These are phyloP conservation scores for Deladenus siricidicola DNA, from an alignment of 2,888 invertebrate genomes.

Conservation along the genomic window DNA sequence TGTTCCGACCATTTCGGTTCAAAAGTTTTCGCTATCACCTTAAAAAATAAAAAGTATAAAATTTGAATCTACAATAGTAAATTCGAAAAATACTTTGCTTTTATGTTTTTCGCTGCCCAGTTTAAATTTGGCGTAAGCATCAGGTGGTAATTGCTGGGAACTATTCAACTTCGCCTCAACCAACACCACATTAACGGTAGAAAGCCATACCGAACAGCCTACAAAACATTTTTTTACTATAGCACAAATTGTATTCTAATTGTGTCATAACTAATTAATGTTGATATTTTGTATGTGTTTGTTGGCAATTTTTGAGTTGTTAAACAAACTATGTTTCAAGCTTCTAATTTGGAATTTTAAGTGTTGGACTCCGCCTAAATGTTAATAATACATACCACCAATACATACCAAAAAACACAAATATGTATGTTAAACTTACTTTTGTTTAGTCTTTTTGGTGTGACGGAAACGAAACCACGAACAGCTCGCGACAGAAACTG, in stretches of 20 bases:
- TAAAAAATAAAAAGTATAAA: constrained; percentile 19
- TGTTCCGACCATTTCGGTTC: constrained; percentile 91
- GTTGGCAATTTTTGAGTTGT: too few species aligned
- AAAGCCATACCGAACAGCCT: constrained; percentile 78
- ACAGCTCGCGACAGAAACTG: constrained; percentile 33
- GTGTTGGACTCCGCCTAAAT: too few species aligned
- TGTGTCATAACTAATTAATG: too few species aligned
- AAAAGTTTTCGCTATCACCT: constrained; percentile 66
- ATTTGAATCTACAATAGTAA: not conserved
- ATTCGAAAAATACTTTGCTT: constrained; percentile 64
- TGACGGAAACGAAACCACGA: constrained; percentile 37
- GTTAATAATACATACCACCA: too few species aligned
- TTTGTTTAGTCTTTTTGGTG: constrained; percentile 25
- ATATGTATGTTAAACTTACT: too few species aligned
- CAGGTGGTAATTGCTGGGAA: constrained; percentile 26
- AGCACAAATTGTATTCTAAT: too few species aligned
- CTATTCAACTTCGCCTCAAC: constrained; percentile 67
- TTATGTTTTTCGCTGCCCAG: constrained; percentile 95
- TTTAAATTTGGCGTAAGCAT: constrained; percentile 87
- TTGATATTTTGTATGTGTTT: too few species aligned
- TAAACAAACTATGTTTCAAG: too few species aligned
- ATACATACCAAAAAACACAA: too few species aligned
- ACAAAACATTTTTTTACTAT: constrained; percentile 3
- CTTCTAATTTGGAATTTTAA: too few species aligned
- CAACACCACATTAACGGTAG: constrained; percentile 89